These are phyloP conservation scores for Danio choprae DNA, from an alignment of 2,797 vertebrate genomes.

Conservation along the genomic window DNA sequence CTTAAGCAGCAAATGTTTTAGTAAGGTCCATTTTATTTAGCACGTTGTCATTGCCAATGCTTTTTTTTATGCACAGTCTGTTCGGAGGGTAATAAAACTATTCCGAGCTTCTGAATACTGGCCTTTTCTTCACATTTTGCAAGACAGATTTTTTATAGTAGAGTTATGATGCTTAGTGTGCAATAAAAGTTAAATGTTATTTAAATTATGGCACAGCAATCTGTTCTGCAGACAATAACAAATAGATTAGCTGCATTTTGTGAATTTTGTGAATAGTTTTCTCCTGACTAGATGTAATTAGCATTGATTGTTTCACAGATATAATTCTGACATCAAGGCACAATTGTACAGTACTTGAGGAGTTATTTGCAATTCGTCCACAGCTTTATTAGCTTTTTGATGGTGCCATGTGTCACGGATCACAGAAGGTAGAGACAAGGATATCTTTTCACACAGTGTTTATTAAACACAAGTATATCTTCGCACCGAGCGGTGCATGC, in stretches of 20 bases:
- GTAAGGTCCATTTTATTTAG: not conserved
- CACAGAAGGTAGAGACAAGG: no score
- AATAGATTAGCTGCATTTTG: not conserved
- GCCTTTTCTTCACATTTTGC: not conserved
- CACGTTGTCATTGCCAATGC: not conserved
- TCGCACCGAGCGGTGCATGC: no score
- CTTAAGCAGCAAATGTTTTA: not conserved
- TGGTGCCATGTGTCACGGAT: not conserved
- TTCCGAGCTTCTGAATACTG: not conserved
- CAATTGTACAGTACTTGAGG: not conserved
- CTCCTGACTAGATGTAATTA: not conserved
- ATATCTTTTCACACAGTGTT: no score
- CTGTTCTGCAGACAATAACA: conserved; percentile 13
- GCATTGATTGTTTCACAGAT: conserved; percentile 14
- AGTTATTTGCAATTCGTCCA: not conserved
- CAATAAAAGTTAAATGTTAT: conserved; percentile 12
- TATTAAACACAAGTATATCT: no score
- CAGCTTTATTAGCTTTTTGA: not conserved
- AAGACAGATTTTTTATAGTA: not conserved
- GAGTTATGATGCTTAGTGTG: conserved; percentile 4
- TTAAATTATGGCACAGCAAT: not conserved
- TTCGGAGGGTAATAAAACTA: not conserved
- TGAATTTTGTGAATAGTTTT: no score
- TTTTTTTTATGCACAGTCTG: not conserved
- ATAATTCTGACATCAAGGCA: not conserved